These are phyloP conservation scores for Sarcophaga rosellei DNA, from an alignment of 2,888 invertebrate species.

Conservation along the genomic window DNA sequence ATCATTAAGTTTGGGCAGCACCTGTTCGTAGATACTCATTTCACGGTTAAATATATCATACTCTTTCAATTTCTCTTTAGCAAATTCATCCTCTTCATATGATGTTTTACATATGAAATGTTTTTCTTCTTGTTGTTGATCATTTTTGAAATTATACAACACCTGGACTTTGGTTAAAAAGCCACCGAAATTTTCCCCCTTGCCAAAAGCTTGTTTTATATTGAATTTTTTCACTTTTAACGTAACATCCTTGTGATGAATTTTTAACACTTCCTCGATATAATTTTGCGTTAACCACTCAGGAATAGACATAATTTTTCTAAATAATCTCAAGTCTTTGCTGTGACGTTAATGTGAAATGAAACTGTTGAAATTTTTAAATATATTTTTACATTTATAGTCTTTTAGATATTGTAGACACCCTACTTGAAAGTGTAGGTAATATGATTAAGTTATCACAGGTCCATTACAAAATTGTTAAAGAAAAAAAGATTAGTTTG, in stretches of 20 bases:
- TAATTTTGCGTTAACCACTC: slow-evolving; percentile 77
- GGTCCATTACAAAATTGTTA: neutral
- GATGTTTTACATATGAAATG: slow-evolving; percentile 76
- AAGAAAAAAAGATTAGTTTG: neutral
- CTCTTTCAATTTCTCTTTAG: slow-evolving; percentile 74
- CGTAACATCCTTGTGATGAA: slow-evolving; percentile 71
- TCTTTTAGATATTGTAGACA: neutral
- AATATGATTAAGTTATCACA: neutral
- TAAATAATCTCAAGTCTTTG: neutral
- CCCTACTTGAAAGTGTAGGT: neutral
- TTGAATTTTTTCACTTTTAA: slow-evolving; percentile 71
- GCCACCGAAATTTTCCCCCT: slow-evolving; percentile 79
- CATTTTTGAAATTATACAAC: slow-evolving; percentile 68
- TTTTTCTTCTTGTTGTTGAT: slow-evolving; percentile 37
- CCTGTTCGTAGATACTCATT: slow-evolving; percentile 78
- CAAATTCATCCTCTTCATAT: slow-evolving; percentile 76
- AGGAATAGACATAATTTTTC: slow-evolving; percentile 71
- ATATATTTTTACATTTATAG: slow-evolving; percentile 35
- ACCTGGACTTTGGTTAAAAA: slow-evolving; percentile 74
- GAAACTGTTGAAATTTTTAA: slow-evolving; percentile 26
- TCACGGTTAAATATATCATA: slow-evolving; percentile 80
- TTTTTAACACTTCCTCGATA: slow-evolving; percentile 72
- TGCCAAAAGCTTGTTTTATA: slow-evolving; percentile 74
- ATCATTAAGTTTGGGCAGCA: slow-evolving; percentile 76
- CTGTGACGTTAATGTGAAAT: neutral